Conservation (phyloP, 2,113 vertebrate genomes). For the Excalfactoria chinensis region DNA sequence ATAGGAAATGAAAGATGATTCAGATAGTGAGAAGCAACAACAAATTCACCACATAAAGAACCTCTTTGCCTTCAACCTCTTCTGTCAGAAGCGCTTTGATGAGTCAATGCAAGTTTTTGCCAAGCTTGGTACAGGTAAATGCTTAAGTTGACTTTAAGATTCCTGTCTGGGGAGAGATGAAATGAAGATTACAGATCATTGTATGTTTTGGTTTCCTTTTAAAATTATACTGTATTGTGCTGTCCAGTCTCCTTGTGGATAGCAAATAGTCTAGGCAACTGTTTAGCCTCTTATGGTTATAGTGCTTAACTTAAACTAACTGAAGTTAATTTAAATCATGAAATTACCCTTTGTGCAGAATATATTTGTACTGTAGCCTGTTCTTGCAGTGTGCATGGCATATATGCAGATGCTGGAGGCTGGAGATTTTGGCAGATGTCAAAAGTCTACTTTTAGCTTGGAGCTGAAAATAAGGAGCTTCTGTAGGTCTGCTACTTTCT, state of each 20-base stretch:
- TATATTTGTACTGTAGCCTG: background rate
- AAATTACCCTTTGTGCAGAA: background rate
- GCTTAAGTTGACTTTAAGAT: background rate
- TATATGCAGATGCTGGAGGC: background rate
- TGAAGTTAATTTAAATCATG: background rate
- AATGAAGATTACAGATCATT: background rate
- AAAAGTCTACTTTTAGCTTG: background rate
- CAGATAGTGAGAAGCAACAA: constrained; percentile 93
- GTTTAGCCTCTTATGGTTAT: background rate
- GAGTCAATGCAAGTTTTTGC: constrained; percentile 99
- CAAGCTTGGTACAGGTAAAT: constrained; percentile 95
- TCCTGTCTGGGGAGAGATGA: background rate
- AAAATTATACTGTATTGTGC: background rate
- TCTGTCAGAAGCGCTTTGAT: constrained; percentile 98
- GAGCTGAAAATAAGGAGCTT: background rate
- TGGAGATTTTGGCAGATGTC: background rate
- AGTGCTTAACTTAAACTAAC: background rate
- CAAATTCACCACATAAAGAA: constrained; percentile 99
- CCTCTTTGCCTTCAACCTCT: constrained; percentile 96
- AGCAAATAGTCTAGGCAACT: background rate
- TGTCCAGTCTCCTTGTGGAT: background rate
- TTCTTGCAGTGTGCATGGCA: background rate
- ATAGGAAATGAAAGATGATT: constrained; percentile 98
- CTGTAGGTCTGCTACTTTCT: background rate
- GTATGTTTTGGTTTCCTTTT: background rate